phyloP scores from a whole-genome alignment of 2,113 vertebrate species.

The Bubo blakistoni region DNA sequence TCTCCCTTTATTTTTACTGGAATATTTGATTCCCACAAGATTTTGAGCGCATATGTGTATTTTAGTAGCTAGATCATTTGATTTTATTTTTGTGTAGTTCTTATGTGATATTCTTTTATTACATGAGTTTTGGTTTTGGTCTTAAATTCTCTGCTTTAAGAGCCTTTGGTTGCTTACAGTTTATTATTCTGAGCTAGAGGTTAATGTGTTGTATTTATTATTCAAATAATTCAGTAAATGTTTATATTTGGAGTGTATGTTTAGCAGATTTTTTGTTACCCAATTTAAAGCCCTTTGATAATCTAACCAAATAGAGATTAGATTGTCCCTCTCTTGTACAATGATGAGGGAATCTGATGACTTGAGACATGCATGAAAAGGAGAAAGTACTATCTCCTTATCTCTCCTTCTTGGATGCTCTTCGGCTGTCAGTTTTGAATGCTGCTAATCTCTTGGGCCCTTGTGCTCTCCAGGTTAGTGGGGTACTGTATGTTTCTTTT shows the following conservation, averaged over 20 bases:
- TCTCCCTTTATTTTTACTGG: constrained; percentile 79
- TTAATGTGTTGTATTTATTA: constrained; percentile 30
- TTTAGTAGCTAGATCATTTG: constrained; percentile 74
- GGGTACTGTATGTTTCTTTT: not conserved
- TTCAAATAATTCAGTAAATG: not conserved
- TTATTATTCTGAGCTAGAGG: constrained; percentile 18
- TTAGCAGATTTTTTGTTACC: not conserved
- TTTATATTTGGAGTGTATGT: not conserved
- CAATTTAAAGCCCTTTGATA: not conserved
- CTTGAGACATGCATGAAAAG: not conserved
- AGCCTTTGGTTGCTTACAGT: constrained; percentile 22
- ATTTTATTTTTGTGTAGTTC: constrained; percentile 67
- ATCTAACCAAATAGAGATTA: not conserved
- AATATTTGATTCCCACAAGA: constrained; percentile 73
- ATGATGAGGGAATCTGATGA: not conserved
- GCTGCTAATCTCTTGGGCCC: not conserved
- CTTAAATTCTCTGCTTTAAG: constrained; percentile 54
- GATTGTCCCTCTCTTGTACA: not conserved
- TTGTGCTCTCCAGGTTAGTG: not conserved
- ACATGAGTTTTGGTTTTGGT: constrained; percentile 24
- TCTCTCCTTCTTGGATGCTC: not conserved
- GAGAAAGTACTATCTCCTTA: not conserved
- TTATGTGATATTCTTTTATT: constrained; percentile 63
- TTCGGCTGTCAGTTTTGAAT: not conserved
- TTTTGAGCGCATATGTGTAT: constrained; percentile 72